Evolutionary conservation across 2,888 invertebrate genomes (phyloP).

Genomic region (Andrena trimmerana): DNA sequence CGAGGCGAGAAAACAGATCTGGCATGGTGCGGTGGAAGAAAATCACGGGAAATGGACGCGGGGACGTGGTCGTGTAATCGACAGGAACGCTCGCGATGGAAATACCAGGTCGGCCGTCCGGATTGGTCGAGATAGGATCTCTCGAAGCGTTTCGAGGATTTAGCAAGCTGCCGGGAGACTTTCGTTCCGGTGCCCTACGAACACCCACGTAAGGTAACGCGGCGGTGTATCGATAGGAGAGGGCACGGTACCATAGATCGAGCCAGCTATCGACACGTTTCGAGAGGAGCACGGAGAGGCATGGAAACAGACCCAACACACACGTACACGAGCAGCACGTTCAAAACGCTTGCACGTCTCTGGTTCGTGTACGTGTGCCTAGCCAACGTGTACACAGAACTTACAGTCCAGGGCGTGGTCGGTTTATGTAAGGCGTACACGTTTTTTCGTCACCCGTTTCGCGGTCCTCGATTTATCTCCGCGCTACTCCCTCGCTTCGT

Average conservation of each 20-base stretch:
- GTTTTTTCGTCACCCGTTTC: conserved; percentile 81
- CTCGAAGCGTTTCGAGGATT: conserved; percentile 78
- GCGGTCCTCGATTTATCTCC: conserved; percentile 69
- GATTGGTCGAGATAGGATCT: conserved; percentile 70
- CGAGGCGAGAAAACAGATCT: background rate
- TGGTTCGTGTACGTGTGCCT: background rate
- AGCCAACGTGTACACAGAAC: conserved; percentile 64
- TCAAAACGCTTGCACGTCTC: conserved; percentile 36
- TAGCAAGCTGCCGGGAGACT: conserved; percentile 74
- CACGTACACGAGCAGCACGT: conserved; percentile 16
- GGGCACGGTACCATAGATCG: conserved; percentile 59
- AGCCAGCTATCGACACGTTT: conserved; percentile 68
- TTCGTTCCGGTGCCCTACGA: conserved; percentile 77
- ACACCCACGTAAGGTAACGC: conserved; percentile 72
- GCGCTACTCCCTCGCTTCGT: conserved; percentile 58
- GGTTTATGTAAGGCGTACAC: conserved; percentile 83
- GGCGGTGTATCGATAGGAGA: conserved; percentile 64
- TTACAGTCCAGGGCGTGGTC: conserved; percentile 81
- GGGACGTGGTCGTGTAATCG: conserved; percentile 46
- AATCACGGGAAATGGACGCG: conserved; percentile 22
- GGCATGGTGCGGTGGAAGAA: background rate
- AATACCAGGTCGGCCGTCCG: conserved; percentile 64
- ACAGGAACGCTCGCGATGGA: conserved; percentile 54
- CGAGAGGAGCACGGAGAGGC: conserved; percentile 64
- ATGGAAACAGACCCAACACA: conserved; percentile 28